Evolutionary conservation across 2,113 vertebrate species (phyloP).

Genomic region (Phyllostomus hastatus): DNA sequence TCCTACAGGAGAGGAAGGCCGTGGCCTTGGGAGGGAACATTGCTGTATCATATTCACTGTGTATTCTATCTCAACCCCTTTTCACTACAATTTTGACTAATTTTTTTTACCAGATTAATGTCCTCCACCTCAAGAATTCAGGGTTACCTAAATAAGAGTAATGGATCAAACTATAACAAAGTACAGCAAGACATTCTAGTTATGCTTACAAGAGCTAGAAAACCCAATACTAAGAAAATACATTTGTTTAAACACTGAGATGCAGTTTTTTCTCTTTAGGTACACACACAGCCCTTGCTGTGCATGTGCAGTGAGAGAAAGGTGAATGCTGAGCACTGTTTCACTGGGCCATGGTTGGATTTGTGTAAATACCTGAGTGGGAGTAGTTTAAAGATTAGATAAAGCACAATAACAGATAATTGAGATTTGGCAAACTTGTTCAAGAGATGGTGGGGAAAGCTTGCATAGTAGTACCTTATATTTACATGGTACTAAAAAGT

Average conservation of each 20-base stretch:
- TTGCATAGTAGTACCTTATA: neutral
- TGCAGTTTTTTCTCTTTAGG: neutral
- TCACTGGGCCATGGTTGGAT: neutral
- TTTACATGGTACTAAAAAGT: neutral
- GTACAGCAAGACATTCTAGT: neutral
- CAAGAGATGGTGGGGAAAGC: neutral
- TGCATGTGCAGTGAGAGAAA: neutral
- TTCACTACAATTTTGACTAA: neutral
- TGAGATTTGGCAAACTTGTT: neutral
- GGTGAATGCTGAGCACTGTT: neutral
- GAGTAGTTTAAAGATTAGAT: neutral
- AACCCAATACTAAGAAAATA: neutral
- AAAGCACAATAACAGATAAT: neutral
- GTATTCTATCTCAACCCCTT: neutral
- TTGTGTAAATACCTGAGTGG: neutral
- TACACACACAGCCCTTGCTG: neutral
- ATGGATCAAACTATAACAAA: neutral
- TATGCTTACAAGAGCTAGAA: neutral
- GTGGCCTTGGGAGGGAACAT: neutral
- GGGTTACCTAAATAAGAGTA: neutral
- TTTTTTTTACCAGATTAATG: neutral
- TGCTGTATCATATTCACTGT: neutral
- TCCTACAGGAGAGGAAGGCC: neutral
- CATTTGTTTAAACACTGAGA: neutral
- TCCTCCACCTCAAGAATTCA: neutral